Base-by-base conservation (phyloP, 2,797 vertebrate genomes). In the Silurus lanzhouensis region DNA sequence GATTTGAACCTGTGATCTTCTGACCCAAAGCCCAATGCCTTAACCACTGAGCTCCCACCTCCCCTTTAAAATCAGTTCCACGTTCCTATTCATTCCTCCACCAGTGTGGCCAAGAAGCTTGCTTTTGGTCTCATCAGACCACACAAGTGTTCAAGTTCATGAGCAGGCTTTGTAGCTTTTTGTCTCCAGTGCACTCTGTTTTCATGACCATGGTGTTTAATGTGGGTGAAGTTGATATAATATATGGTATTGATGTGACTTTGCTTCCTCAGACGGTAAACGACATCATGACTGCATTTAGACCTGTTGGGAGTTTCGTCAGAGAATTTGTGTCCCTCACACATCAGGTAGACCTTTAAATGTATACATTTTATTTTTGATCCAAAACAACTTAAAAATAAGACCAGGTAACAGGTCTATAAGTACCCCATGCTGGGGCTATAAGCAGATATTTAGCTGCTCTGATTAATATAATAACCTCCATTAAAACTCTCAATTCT, bases 291-390 rank as follows among this genome's bases (percentile, higher is more conserved):
- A 82, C 3, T 0, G 91, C 89, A 6, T 89, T 95, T 77, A 92
- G 68, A 88, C 94, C 95, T 7, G 38, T 94, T 1, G 84, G 91
- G n/a, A 93, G 91, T 81, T 93, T 96, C 6, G 92, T 94, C 70
- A 91, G 90, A 64, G 80, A 94, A 27, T 95, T 96, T 91, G 93
- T 94, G 52, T 86, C 93, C 83, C 89, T 96, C 82, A 93, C 93
- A 20, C 83, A 85, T 10, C 82, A 93, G 94, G 95, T 86, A 83
- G 75, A 15, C 44, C 3, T 83, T 85, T 20, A 70, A 72, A 27
- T 1, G 22, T 12, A n/a, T 3, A 31, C n/a, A 55, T 31, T 38
- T 44, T n/a, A 78, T 64, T 81, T 48, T 9, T 52, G 2, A 44
- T 27, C 22, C 12, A 52, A 71, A 71, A 19, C 19, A 46, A 12